Percentiles rank a stretch among this genome's conserved stretches.
Evolutionary conservation across 2,888 invertebrate species (phyloP).

Genomic region (Sminthurinus aureus): DNA sequence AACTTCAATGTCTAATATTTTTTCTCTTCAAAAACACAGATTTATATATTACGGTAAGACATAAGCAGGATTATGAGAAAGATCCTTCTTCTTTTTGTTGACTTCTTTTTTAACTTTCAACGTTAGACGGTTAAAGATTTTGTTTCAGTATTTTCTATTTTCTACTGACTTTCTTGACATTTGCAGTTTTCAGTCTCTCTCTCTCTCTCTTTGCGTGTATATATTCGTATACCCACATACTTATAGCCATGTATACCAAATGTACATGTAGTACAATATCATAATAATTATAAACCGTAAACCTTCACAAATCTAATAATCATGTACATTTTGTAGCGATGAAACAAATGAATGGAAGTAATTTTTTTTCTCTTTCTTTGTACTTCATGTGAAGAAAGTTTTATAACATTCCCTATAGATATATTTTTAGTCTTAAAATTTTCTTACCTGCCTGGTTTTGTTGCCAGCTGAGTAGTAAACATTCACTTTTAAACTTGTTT

Average conservation of each 20-base stretch:
- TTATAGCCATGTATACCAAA: neutral
- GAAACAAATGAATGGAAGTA: neutral
- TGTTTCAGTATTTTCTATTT: neutral
- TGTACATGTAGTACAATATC: neutral
- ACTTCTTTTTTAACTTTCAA: neutral
- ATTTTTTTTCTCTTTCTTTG: neutral
- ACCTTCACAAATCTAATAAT: neutral
- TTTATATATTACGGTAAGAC: neutral
- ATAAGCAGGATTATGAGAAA: neutral
- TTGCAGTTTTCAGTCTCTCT: conserved; percentile 4
- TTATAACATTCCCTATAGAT: neutral
- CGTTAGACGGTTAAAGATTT: neutral
- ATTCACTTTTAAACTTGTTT: too few species aligned
- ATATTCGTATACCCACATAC: neutral
- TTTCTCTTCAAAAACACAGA: conserved; percentile 4
- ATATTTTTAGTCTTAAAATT: neutral
- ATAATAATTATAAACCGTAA: neutral
- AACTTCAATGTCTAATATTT: neutral
- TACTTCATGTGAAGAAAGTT: neutral
- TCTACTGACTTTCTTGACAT: conserved; percentile 4
- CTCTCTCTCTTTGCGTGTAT: neutral
- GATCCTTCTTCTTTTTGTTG: neutral
- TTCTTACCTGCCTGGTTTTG: neutral
- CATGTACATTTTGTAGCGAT: neutral
- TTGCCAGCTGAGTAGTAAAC: neutral